Evolutionary conservation across 2,888 invertebrate genomes (phyloP), one percentile per base, ranked within the genome.

Genomic region (Biston stratarius): DNA sequence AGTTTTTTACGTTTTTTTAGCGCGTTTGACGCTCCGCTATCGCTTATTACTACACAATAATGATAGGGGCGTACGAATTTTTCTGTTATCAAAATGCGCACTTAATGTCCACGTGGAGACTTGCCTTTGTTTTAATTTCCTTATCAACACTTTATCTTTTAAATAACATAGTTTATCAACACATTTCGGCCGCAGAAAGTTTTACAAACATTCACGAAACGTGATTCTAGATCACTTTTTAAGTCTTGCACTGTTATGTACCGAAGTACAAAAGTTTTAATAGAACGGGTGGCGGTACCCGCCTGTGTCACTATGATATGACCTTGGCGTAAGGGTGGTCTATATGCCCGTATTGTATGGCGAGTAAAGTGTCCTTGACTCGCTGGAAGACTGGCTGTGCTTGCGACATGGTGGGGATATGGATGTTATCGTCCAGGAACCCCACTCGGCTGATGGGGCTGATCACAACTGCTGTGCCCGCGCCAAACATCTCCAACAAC

Each of bases 391-490:
- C 81, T 0, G 98, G 96, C 66, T 96, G 94, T 11, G 95, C 79
- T 76, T 97, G 96, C 76, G 96, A 95, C 90, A 96, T 95, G 15
- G 97, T 97, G 59, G 98, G 97, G 74, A 98, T 95, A 59, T 94
- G 83, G 40, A 97, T 93, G 62, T 95, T 88, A 60, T 95, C 91
- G 6, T 96, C 97, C 76, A 96, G 82, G 89, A 97, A 99, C 64
- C 97, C 95, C 69, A 99, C 97, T 70, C 96, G 95, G 65, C 97
- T 96, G 63, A 99, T 96, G 0, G 99, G 99, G 80, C 97, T 98
- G 15, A 99, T 97, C 56, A 99, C 95, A 78, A 98, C 98, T 0
- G 99, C 99, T 34, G 99, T 99, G 64, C 99, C 99, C n/a, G 98
- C 96, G 66, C 99, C 99, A 89, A 99, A 99, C 88, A 99, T 95